These are phyloP conservation scores for Arctia plantaginis DNA, from an alignment of 2,888 invertebrate species.

Conservation along the genomic window DNA sequence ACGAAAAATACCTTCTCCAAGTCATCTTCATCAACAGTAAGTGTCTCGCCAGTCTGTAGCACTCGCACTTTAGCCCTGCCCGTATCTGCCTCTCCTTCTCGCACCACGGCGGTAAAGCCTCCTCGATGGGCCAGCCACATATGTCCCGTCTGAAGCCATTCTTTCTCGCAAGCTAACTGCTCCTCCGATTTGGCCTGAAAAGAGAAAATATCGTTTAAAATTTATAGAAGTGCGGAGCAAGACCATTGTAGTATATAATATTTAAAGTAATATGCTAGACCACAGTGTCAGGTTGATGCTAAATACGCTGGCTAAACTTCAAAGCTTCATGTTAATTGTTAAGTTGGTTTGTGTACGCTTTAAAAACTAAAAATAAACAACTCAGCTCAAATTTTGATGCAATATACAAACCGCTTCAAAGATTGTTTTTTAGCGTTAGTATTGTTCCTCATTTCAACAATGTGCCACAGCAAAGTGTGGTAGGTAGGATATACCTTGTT, in stretches of 20 bases:
- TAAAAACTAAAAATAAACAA: too few species aligned
- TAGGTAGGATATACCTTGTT: too few species aligned
- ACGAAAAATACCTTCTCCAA: slow-evolving; percentile 91
- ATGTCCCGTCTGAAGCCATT: slow-evolving; percentile 90
- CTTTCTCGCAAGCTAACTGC: slow-evolving; percentile 88
- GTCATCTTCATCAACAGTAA: slow-evolving; percentile 98
- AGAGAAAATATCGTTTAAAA: slow-evolving; percentile 20
- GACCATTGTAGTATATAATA: not conserved
- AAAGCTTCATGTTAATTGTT: too few species aligned
- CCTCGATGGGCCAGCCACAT: slow-evolving; percentile 98
- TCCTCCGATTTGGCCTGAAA: slow-evolving; percentile 89
- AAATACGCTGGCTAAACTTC: too few species aligned
- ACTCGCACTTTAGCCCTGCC: slow-evolving; percentile 92
- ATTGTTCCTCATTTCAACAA: too few species aligned
- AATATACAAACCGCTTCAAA: too few species aligned
- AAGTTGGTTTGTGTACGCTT: too few species aligned
- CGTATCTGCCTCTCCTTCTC: slow-evolving; percentile 90
- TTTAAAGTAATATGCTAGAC: not conserved
- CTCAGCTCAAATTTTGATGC: too few species aligned
- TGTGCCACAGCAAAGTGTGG: too few species aligned
- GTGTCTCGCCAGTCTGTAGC: slow-evolving; percentile 92
- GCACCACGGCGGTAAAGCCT: slow-evolving; percentile 94
- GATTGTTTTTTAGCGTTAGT: too few species aligned
- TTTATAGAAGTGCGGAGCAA: not conserved
- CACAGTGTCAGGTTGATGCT: too few species aligned